Percentiles rank a stretch among this genome's conserved stretches.
phyloP scores from a whole-genome alignment of 2,888 invertebrate species.

The Linnaemya vulpina region DNA sequence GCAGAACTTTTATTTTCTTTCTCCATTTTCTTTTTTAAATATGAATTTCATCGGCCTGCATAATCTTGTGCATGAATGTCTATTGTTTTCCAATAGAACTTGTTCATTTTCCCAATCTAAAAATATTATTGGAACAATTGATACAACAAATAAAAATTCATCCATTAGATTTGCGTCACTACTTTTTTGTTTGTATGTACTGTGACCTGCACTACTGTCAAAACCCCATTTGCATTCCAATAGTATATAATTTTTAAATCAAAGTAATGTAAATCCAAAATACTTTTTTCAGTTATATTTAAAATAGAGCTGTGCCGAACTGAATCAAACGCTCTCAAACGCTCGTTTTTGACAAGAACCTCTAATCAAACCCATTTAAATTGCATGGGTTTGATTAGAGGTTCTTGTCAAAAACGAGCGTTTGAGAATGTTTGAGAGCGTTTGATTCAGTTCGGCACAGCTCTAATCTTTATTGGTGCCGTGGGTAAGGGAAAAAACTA shows the following conservation, averaged over 20 bases:
- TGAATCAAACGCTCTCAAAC: too few species aligned
- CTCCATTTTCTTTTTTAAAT: slow-evolving; percentile 6
- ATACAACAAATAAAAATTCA: slow-evolving; percentile 17
- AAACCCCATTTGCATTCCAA: slow-evolving; percentile 14
- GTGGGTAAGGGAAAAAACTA: too few species aligned
- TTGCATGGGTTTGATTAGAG: too few species aligned
- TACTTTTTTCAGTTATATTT: too few species aligned
- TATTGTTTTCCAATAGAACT: slow-evolving; percentile 20
- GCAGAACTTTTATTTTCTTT: slow-evolving; percentile 1
- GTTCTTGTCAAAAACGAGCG: too few species aligned
- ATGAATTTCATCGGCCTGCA: slow-evolving; percentile 16
- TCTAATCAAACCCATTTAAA: too few species aligned
- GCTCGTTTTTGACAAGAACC: too few species aligned
- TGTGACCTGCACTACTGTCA: background rate
- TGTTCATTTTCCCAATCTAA: slow-evolving; percentile 20
- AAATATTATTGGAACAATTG: slow-evolving; percentile 16
- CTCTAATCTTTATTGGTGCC: too few species aligned
- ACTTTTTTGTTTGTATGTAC: background rate
- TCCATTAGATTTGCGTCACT: slow-evolving; percentile 10
- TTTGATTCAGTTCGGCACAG: too few species aligned
- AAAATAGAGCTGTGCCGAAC: too few species aligned
- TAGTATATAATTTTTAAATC: background rate
- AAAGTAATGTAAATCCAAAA: too few species aligned
- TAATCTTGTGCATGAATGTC: slow-evolving; percentile 20
- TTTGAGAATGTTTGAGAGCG: too few species aligned